These are phyloP conservation scores for Platalea minor DNA, from an alignment of 2,797 vertebrate species.

Conservation along the genomic window DNA sequence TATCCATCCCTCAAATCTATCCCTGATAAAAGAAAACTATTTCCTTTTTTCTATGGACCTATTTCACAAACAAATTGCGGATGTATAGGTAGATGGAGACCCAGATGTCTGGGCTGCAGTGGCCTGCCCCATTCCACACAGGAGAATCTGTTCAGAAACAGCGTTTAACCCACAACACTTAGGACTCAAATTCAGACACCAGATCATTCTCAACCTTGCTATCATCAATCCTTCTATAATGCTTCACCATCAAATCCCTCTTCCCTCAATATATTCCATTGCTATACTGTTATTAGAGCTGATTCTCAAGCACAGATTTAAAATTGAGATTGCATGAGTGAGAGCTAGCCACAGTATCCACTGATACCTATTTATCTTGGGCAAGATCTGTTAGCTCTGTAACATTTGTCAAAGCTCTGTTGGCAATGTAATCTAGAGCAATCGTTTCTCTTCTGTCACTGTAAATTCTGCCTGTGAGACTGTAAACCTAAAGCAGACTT, in stretches of 20 bases:
- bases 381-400: slow-evolving; percentile 14
- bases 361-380: slow-evolving; percentile 34
- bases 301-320: not conserved
- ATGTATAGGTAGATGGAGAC: not conserved
- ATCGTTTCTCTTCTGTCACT: slow-evolving; percentile 48
- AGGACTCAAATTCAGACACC: not conserved
- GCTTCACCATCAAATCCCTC: not conserved
- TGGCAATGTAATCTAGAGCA: slow-evolving; percentile 50
- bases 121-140: not conserved
- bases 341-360: not conserved
- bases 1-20: not conserved
- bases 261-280: not conserved
- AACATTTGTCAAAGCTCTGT: slow-evolving; percentile 41
- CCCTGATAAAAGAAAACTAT: not conserved
- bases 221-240: not conserved
- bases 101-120: not conserved
- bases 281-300: not conserved
- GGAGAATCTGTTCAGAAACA: not conserved
- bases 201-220: not conserved
- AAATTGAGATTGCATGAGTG: slow-evolving; percentile 13
- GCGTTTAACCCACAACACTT: not conserved
- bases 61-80: not conserved
- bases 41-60: not conserved
- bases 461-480: slow-evolving; percentile 29
- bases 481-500: slow-evolving; percentile 13